phyloP scores from a whole-genome alignment of 2,113 vertebrate species.

The Elaphurus davidianus region DNA sequence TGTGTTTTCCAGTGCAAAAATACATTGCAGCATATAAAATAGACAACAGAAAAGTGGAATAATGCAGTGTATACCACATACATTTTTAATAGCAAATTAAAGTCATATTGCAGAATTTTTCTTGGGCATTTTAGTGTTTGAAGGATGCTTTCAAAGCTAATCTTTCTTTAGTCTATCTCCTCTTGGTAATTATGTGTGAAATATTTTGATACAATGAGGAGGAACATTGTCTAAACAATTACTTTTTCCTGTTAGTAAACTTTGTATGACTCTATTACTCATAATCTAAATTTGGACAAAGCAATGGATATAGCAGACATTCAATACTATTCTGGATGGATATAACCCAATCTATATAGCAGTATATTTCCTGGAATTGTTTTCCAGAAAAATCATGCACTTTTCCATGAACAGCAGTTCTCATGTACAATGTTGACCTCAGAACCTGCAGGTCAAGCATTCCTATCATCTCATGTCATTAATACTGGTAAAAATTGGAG shows the following conservation, averaged over 20 bases:
- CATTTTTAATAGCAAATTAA: background rate
- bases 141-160: slow-evolving; percentile 19
- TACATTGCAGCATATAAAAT: background rate
- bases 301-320: slow-evolving; percentile 72
- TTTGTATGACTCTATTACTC: slow-evolving; percentile 75
- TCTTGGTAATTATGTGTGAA: slow-evolving; percentile 49
- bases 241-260: slow-evolving; percentile 78
- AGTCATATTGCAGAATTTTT: background rate
- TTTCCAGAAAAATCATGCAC: slow-evolving; percentile 63
- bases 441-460: slow-evolving; percentile 64
- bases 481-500: slow-evolving; percentile 10
- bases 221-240: slow-evolving; percentile 71
- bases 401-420: slow-evolving; percentile 66
- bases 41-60: background rate
- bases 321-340: slow-evolving; percentile 61
- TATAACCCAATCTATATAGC: slow-evolving; percentile 75
- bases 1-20: background rate
- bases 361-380: slow-evolving; percentile 78
- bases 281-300: slow-evolving; percentile 71
- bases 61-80: background rate
- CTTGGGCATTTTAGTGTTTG: background rate
- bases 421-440: slow-evolving; percentile 66
- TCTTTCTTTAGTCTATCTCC: slow-evolving; percentile 34
- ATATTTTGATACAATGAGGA: slow-evolving; percentile 67
- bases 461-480: slow-evolving; percentile 49